Evolutionary conservation across 2,888 invertebrate species (phyloP), one percentile per base, ranked within the genome.

Genomic region (Boloria selene): DNA sequence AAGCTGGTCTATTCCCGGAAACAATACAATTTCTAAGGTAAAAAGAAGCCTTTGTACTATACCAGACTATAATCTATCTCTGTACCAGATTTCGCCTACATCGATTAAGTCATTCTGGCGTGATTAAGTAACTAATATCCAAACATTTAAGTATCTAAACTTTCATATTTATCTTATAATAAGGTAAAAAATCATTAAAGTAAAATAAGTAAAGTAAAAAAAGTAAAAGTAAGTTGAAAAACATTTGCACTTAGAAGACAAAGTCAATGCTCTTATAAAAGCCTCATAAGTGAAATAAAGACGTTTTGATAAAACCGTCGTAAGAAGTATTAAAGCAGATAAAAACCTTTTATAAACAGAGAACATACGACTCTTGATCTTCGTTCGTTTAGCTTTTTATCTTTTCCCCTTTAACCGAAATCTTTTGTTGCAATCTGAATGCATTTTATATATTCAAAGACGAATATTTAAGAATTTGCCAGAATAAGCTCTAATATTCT

Each of bases 351-450:
- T 66, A 45, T 52, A 52, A 22, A 66, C 51, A 66, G 45, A 56
- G 53, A 65, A 50, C 50, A 22, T 18, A 31, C 42, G 7, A 26
- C 17, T 45, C 59, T 59, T 49, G 54, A 55, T 58, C 59, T 47
- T 53, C 47, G 64, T 31, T 45, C 56, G 56, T 59, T 47, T 26
- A 16, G 45, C 51, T 45, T 64, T 31, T 63, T 63, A 63, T 51
- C 50, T 50, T 56, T 51, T 52, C 7, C 44, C 52, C 52, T 64
- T 54, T 64, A 52, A 64, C 58, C 59, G 58, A 44, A 67, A 51
- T 49, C 58, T 53, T 67, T 67, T 67, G 63, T 67, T 53, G 58
- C 63, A 62, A 64, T 64, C 31, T 18, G 52, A 64, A 59, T 64
- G 64, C 64, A 64, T 45, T 64, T 59, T 64, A 45, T 64, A 64